Evolutionary conservation across 1,140 invertebrate genomes (phyloP).

Genomic region (Ylistrum balloti): DNA sequence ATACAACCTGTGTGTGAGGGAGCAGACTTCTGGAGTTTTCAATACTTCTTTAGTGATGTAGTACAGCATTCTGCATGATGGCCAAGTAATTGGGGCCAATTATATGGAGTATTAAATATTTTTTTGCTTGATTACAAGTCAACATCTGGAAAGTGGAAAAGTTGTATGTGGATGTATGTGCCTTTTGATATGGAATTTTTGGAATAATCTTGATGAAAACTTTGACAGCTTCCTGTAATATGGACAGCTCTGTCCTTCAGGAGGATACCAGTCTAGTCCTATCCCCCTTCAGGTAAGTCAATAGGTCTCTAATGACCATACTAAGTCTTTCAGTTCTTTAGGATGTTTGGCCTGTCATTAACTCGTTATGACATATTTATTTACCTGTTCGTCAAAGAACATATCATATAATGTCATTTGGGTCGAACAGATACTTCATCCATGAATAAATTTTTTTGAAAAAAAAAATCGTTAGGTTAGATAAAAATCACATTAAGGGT

Average conservation of each 20-base stretch:
- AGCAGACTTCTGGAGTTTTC: not conserved
- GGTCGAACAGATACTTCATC: too few relatives aligned
- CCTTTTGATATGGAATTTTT: not conserved
- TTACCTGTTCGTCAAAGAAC: too few relatives aligned
- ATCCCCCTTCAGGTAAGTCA: constrained; percentile 3
- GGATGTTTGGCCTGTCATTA: too few relatives aligned
- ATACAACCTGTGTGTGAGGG: not conserved
- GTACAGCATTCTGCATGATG: not conserved
- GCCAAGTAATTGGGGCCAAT: not conserved
- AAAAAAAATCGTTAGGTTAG: too few relatives aligned
- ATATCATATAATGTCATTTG: too few relatives aligned
- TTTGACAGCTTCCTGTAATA: not conserved
- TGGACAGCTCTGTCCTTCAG: not conserved
- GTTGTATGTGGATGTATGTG: not conserved
- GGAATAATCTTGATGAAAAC: constrained; percentile 28
- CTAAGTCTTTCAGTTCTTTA: too few relatives aligned
- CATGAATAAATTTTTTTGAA: too few relatives aligned
- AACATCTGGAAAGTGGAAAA: not conserved
- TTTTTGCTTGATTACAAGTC: not conserved
- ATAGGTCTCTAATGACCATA: too few relatives aligned
- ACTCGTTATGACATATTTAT: too few relatives aligned
- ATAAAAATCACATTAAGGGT: too few relatives aligned
- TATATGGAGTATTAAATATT: not conserved
- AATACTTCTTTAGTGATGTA: not conserved
- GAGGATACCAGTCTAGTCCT: not conserved